Conservation (phyloP, 2,113 vertebrate genomes). For the Stigmatopora nigra region DNA sequence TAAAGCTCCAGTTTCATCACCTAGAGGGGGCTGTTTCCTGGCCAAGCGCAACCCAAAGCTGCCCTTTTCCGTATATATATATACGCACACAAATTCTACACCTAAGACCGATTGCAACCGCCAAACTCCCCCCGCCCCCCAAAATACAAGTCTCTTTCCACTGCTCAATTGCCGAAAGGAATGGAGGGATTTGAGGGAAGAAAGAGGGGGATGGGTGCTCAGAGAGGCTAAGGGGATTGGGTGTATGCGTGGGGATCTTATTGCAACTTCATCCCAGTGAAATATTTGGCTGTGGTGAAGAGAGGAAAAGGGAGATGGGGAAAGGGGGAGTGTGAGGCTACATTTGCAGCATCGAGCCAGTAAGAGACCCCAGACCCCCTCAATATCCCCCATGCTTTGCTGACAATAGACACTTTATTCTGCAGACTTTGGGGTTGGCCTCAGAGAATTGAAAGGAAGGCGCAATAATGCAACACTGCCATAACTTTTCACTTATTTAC, state of each 20-base stretch:
- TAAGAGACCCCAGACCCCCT: slow-evolving; percentile 49
- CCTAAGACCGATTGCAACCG: slow-evolving; percentile 53
- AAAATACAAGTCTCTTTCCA: slow-evolving; percentile 70
- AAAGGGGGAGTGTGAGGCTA: slow-evolving; percentile 48
- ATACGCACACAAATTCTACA: slow-evolving; percentile 53
- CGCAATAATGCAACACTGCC: slow-evolving; percentile 39
- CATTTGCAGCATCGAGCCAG: slow-evolving; percentile 52
- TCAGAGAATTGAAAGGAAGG: slow-evolving; percentile 41
- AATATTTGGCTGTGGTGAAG: slow-evolving; percentile 54
- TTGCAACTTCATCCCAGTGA: slow-evolving; percentile 63
- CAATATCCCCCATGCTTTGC: slow-evolving; percentile 30
- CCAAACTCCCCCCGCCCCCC: slow-evolving; percentile 44
- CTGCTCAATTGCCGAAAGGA: slow-evolving; percentile 69
- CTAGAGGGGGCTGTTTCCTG: slow-evolving; percentile 70
- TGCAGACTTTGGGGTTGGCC: slow-evolving; percentile 25
- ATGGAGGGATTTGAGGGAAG: slow-evolving; percentile 71
- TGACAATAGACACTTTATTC: slow-evolving; percentile 58
- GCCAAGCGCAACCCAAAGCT: slow-evolving; percentile 39
- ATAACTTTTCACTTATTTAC: slow-evolving; percentile 24
- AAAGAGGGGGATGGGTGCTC: slow-evolving; percentile 63
- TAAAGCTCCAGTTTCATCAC: slow-evolving; percentile 70
- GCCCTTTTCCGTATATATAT: slow-evolving; percentile 32
- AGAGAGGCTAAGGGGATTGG: slow-evolving; percentile 47
- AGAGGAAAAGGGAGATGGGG: slow-evolving; percentile 30
- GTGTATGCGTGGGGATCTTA: slow-evolving; percentile 63